These are phyloP conservation scores for Halictus quadricinctus DNA, from an alignment of 2,888 invertebrate species.

Conservation along the genomic window DNA sequence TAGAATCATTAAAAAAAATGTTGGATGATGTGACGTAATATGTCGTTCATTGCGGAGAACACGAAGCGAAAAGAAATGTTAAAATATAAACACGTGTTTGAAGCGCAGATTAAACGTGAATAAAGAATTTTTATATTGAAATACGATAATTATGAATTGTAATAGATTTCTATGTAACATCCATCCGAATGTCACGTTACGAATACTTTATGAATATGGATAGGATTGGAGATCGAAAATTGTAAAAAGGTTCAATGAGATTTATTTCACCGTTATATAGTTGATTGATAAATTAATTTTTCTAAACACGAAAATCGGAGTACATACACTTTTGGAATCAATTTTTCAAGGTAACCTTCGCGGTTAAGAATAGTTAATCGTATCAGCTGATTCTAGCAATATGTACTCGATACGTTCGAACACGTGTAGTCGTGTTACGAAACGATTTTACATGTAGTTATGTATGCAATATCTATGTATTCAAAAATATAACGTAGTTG, in stretches of 20 bases:
- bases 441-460: neutral
- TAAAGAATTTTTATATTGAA: neutral
- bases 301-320: neutral
- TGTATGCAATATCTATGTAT: neutral
- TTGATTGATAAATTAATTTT: neutral
- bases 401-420: neutral
- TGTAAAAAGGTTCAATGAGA: neutral
- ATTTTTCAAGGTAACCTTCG: conserved; percentile 46
- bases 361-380: conserved; percentile 30
- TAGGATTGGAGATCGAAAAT: neutral
- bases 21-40: conserved; percentile 45
- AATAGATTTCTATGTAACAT: neutral
- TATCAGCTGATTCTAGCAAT: conserved; percentile 39
- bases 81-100: conserved; percentile 2
- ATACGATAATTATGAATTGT: neutral
- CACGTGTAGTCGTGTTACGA: conserved; percentile 6
- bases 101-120: neutral
- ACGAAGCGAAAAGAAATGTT: neutral
- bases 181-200: neutral
- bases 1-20: conserved; percentile 20
- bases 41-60: neutral
- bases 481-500: neutral
- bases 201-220: neutral
- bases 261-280: neutral
- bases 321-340: neutral